Conservation (phyloP, 1,140 invertebrate genomes). For the Drosophila azteca region DNA sequence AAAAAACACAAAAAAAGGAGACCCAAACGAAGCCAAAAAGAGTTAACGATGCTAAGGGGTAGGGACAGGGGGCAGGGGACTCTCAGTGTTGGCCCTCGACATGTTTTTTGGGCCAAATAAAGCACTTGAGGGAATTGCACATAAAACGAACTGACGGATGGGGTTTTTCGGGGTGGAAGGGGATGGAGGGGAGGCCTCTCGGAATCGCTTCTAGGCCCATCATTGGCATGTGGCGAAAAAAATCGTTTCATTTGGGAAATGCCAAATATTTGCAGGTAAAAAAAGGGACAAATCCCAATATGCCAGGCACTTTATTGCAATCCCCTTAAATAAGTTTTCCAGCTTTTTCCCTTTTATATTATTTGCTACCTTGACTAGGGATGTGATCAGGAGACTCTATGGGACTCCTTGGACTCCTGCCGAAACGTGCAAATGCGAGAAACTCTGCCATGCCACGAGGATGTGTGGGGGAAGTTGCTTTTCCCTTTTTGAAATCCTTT, state of each 20-base stretch:
- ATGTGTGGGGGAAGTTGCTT: neutral
- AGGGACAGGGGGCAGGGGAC: no score
- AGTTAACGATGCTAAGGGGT: constrained; percentile 68
- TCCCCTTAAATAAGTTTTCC: constrained; percentile 79
- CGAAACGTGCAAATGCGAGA: constrained; percentile 67
- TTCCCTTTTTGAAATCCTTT: constrained; percentile 39
- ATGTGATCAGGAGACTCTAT: neutral
- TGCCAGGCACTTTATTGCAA: constrained; percentile 81
- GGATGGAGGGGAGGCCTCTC: no score
- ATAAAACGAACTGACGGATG: constrained; percentile 69
- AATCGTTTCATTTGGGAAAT: constrained; percentile 76
- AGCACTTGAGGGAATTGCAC: constrained; percentile 81
- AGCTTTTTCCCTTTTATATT: constrained; percentile 25
- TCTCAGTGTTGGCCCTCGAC: constrained; percentile 8
- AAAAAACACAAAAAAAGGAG: constrained; percentile 18
- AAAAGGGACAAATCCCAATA: constrained; percentile 77
- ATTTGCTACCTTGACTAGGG: constrained; percentile 27
- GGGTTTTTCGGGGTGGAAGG: constrained; percentile 4
- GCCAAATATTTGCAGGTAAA: constrained; percentile 72
- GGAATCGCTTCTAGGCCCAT: constrained; percentile 53
- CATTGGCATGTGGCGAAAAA: constrained; percentile 75
- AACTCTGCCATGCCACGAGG: constrained; percentile 25
- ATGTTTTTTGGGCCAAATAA: constrained; percentile 64
- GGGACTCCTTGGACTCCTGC: constrained; percentile 5
- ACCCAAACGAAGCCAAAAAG: constrained; percentile 36